phyloP scores from a whole-genome alignment of 2,888 invertebrate genomes.

The Limnephilus marmoratus region DNA sequence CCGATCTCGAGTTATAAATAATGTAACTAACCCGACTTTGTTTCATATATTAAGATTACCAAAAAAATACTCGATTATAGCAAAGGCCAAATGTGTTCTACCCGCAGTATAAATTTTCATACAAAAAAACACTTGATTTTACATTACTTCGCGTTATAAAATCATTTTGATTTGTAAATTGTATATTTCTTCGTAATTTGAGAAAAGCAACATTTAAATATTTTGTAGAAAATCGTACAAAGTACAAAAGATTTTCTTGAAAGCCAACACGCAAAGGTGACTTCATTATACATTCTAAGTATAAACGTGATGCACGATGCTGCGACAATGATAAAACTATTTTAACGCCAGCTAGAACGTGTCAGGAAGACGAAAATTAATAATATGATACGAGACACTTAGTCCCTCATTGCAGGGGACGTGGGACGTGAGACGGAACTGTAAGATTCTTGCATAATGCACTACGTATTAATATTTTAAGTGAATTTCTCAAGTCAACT shows the following conservation, averaged over 20 bases:
- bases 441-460: conserved; percentile 58
- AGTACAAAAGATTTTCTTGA: background rate
- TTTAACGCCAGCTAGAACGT: conserved; percentile 53
- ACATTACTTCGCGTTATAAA: no score
- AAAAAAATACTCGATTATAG: no score
- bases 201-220: background rate
- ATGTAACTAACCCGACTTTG: no score
- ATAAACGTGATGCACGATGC: background rate
- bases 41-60: no score
- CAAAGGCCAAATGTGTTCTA: no score
- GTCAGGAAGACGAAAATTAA: conserved; percentile 57
- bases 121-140: no score
- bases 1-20: no score
- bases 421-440: conserved; percentile 6
- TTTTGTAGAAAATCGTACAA: background rate
- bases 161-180: no score
- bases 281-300: background rate
- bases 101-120: no score
- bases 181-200: no score
- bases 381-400: conserved; percentile 30
- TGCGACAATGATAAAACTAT: conserved; percentile 43
- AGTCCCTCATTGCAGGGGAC: conserved; percentile 38
- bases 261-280: background rate
- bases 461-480: conserved; percentile 60
- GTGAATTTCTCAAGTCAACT: conserved; percentile 55